Base-by-base conservation (phyloP, 2,888 invertebrate species). In the Pilophorus perplexus region DNA sequence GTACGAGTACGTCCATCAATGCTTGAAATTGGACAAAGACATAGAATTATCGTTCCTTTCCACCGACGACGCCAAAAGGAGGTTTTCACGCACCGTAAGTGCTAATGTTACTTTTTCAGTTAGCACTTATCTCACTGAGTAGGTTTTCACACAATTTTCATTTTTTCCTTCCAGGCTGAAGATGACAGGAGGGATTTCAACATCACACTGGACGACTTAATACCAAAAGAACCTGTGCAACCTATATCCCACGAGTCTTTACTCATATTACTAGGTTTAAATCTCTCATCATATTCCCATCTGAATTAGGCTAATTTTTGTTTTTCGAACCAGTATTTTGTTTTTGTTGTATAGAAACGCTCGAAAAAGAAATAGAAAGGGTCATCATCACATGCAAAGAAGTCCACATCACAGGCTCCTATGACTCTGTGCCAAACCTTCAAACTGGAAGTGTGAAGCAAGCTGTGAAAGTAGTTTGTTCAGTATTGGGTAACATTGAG, bases 1-100 rank as follows among this genome's bases (percentile, higher is more conserved):
- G 76, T 91, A 95, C 77, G 93, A 93, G 76, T 95, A 95, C 76
- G 88, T 96, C 64, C 93, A 96, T 74, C 88, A 89, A 74, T 95
- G 96, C 76, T 88, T 95, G 67, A 94, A 96, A 75, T 78, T 95
- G 74, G 95, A 96, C 76, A 86, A 88, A 75, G 95, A 95, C 77
- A 89, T 94, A 1, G 88, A 88, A 72, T 76, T 85, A 68, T 77
- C 82, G 23, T 14, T 67, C 5, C 27, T 65, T 14, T 37, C 33
- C 10, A 64, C 23, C 23, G 37, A 25, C 33, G 38, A 38, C 18
- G 42, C 67, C 10, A 27, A 38, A 14, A 67, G 50, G 55, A 55
- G 44, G 28, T 67, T 67, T 12, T 42, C 59, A 23, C 38, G 69
- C 40, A 69, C 69, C 27, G 69, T 69, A 64, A 59, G 69, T 64